Conservation (phyloP, 2,888 invertebrate genomes). For the Tiphia femorata region DNA sequence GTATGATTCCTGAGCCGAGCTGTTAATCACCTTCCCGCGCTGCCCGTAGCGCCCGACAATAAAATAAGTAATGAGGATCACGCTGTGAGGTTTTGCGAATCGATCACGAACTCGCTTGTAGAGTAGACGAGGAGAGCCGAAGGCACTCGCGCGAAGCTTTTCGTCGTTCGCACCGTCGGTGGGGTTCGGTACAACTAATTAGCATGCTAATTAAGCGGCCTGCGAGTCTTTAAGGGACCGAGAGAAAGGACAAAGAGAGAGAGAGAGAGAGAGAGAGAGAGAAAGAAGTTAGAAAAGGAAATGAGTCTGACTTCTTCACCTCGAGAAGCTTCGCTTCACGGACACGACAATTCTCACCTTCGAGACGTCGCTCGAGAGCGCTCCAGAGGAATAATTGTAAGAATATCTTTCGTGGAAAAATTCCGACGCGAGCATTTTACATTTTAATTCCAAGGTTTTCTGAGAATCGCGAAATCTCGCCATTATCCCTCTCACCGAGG, state of each 20-base stretch:
- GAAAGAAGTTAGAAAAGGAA: background rate
- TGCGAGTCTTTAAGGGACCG: conserved; percentile 27
- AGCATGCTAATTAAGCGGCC: conserved; percentile 51
- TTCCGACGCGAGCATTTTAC: no score
- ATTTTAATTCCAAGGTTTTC: no score
- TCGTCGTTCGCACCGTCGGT: conserved; percentile 32
- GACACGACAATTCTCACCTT: no score
- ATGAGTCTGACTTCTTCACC: no score
- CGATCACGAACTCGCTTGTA: conserved; percentile 32
- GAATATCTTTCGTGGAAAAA: no score
- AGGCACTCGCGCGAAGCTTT: no score
- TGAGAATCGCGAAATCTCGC: no score
- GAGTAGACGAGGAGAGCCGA: no score
- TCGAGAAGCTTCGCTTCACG: no score
- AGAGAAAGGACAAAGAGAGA: background rate
- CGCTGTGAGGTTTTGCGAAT: conserved; percentile 39
- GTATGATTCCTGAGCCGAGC: background rate
- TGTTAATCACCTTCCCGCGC: conserved; percentile 23
- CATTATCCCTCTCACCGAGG: no score
- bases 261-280: background rate
- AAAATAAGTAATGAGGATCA: conserved; percentile 42
- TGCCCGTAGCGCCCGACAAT: conserved; percentile 25
- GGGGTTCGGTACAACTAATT: conserved; percentile 43
- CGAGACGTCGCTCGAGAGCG: no score
- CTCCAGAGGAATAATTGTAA: no score